These are phyloP conservation scores for Hydriomena furcata DNA, from an alignment of 2,888 invertebrate species.

Conservation along the genomic window DNA sequence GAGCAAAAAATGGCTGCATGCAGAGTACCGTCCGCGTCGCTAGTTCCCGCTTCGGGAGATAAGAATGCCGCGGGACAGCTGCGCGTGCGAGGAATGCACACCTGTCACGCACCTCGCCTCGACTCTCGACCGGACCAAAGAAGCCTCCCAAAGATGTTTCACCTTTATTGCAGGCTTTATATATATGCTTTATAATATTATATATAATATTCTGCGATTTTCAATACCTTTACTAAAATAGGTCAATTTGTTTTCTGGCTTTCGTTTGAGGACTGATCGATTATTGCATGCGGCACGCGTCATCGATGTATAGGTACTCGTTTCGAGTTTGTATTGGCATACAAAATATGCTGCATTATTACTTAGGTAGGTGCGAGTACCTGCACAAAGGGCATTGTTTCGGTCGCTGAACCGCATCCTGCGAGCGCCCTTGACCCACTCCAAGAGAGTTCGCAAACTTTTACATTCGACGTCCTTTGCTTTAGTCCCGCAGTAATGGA, in stretches of 20 bases:
- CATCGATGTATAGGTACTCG: too few relatives aligned
- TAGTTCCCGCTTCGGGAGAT: slow-evolving; percentile 2
- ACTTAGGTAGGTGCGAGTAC: too few relatives aligned
- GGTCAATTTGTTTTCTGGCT: slow-evolving; percentile 1
- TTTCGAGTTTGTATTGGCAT: too few relatives aligned
- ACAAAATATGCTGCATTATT: background rate
- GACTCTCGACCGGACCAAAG: too few relatives aligned
- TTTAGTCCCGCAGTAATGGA: too few relatives aligned
- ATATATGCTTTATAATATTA: too few relatives aligned
- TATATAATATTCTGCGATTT: too few relatives aligned
- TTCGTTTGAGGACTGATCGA: too few relatives aligned
- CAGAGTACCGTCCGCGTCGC: background rate
- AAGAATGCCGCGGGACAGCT: slow-evolving; percentile 16
- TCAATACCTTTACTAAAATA: background rate
- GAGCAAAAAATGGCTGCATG: background rate
- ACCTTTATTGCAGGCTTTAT: background rate
- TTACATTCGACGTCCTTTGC: too few relatives aligned
- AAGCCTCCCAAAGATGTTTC: background rate
- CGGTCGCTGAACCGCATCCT: background rate
- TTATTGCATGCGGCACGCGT: too few relatives aligned
- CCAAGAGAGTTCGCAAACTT: background rate
- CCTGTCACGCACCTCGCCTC: background rate
- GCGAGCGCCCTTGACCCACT: slow-evolving; percentile 2
- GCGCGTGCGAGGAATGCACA: slow-evolving; percentile 30
- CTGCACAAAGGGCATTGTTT: background rate